These are phyloP conservation scores for Dolichomitus sp. DNA, from an alignment of 2,888 invertebrate species.

Conservation along the genomic window DNA sequence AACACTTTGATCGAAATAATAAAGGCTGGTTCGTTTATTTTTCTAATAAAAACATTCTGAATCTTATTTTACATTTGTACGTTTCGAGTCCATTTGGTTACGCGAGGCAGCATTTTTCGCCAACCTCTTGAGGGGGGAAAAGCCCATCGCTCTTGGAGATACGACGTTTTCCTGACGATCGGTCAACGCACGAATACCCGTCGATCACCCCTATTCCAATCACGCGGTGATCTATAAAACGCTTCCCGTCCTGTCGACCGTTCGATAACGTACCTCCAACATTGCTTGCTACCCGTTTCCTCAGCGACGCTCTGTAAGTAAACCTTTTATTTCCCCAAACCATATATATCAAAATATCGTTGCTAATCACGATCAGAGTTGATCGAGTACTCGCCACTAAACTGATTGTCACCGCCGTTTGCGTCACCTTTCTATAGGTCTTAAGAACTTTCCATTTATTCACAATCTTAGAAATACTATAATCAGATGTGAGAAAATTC, in stretches of 20 bases:
- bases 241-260: not conserved
- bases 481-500: not conserved
- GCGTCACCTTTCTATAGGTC: not conserved
- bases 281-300: not conserved
- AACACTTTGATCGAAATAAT: constrained; percentile 21
- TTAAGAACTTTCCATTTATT: not conserved
- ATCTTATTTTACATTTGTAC: not conserved
- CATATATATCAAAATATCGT: not conserved
- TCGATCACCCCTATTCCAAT: not conserved
- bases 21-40: constrained; percentile 52
- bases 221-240: not conserved
- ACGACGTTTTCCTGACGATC: not conserved
- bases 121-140: not conserved
- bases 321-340: not conserved
- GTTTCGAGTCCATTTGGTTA: not conserved
- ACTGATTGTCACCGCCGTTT: not conserved
- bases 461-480: not conserved
- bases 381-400: not conserved
- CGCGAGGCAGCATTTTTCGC: not conserved
- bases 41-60: not conserved
- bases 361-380: not conserved
- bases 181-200: not conserved
- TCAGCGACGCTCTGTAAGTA: not conserved
- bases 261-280: not conserved
- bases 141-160: not conserved